Conservation (phyloP, 2,888 invertebrate genomes). For the Spodoptera littoralis region DNA sequence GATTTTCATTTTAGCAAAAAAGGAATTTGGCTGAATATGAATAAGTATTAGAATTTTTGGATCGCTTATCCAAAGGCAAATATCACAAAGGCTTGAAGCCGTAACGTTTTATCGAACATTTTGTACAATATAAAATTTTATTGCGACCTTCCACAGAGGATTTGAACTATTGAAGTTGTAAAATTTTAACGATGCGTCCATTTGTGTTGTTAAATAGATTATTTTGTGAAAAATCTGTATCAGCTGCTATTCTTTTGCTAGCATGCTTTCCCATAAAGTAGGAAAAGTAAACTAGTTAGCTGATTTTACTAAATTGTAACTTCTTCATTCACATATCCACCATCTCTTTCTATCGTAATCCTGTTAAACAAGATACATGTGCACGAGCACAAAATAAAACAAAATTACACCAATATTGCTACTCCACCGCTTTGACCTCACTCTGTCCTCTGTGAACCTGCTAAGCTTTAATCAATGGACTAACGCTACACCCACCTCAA, state of each 20-base stretch:
- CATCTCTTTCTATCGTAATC: too few species aligned
- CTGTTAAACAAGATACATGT: too few species aligned
- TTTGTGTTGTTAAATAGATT: slow-evolving; percentile 1
- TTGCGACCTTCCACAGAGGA: slow-evolving; percentile 8
- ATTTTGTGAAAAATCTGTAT: background rate
- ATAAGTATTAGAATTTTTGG: background rate
- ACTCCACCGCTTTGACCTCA: background rate
- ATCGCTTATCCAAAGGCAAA: background rate
- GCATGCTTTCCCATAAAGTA: too few species aligned
- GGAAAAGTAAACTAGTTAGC: too few species aligned
- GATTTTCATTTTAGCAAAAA: too few species aligned
- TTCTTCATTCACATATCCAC: too few species aligned
- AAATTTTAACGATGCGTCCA: slow-evolving; percentile 17
- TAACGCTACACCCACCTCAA: slow-evolving; percentile 14
- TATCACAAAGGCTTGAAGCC: background rate
- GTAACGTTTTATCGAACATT: slow-evolving; percentile 30
- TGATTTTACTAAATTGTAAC: too few species aligned
- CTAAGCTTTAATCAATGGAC: slow-evolving; percentile 32
- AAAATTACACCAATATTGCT: background rate
- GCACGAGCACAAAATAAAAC: background rate
- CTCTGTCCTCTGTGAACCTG: slow-evolving; percentile 1
- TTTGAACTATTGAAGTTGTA: slow-evolving; percentile 14
- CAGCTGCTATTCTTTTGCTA: too few species aligned
- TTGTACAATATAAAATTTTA: slow-evolving; percentile 22
- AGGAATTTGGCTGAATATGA: too few species aligned